Conservation (phyloP, 2,113 vertebrate genomes). For the Helogale parvula region DNA sequence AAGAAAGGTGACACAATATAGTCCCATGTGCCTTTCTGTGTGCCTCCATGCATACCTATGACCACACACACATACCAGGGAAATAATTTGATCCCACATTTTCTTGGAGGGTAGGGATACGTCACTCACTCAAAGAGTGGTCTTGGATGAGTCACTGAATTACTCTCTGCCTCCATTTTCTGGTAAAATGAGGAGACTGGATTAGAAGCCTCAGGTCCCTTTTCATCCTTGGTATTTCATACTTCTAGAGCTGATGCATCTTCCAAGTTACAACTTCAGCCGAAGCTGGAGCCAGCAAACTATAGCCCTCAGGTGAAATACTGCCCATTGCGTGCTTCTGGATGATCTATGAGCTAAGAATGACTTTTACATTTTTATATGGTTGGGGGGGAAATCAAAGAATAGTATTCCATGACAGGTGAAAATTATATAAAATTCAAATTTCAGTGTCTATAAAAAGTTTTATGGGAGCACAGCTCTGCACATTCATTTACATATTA, state of each 20-base stretch:
- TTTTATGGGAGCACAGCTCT: not conserved
- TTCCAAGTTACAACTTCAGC: not conserved
- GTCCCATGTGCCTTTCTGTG: not conserved
- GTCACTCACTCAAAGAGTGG: not conserved
- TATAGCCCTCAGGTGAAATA: not conserved
- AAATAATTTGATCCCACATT: not conserved
- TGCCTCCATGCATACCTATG: not conserved
- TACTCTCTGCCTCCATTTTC: not conserved
- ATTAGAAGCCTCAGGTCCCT: not conserved
- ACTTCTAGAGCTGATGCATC: not conserved
- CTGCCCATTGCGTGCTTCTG: not conserved
- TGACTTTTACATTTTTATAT: not conserved
- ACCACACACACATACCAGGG: not conserved
- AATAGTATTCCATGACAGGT: not conserved
- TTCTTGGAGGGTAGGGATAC: not conserved
- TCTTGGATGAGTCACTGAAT: not conserved
- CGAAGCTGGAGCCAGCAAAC: not conserved
- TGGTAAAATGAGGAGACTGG: not conserved
- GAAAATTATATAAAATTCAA: slow-evolving; percentile 15
- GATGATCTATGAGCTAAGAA: not conserved
- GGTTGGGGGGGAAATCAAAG: not conserved
- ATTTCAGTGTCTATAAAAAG: not conserved
- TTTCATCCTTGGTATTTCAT: not conserved
- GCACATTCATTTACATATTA: not conserved
- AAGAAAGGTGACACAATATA: not conserved